Evolutionary conservation across 1,140 invertebrate species (phyloP).

Genomic region (Scaptomyza graminum): DNA sequence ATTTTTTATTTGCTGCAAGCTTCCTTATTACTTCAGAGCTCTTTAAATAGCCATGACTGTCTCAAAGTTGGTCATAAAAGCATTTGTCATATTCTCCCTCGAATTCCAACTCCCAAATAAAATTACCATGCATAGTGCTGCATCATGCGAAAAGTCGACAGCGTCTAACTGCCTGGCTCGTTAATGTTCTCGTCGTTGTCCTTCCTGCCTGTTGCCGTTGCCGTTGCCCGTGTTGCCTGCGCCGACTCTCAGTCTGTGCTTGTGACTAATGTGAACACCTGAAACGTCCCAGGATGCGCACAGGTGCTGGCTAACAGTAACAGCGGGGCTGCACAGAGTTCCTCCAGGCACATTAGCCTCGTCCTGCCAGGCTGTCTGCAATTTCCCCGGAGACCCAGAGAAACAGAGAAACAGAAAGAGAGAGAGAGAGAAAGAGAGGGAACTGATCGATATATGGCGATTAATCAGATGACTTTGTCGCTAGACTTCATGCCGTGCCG

Average conservation of each 20-base stretch:
- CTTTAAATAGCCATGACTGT: slow-evolving; percentile 77
- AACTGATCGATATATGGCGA: slow-evolving; percentile 75
- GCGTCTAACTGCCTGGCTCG: slow-evolving; percentile 78
- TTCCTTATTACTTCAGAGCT: slow-evolving; percentile 42
- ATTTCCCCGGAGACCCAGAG: slow-evolving; percentile 26
- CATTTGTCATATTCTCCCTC: slow-evolving; percentile 63
- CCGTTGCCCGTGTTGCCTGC: slow-evolving; percentile 35
- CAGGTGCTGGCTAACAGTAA: slow-evolving; percentile 55
- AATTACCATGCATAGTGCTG: slow-evolving; percentile 73
- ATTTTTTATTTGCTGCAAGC: slow-evolving; percentile 30
- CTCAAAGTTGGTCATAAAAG: slow-evolving; percentile 54
- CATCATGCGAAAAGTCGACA: slow-evolving; percentile 51
- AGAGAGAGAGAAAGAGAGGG: background rate
- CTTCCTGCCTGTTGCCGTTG: slow-evolving; percentile 50
- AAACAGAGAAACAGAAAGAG: too few relatives aligned
- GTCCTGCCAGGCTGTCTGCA: slow-evolving; percentile 65
- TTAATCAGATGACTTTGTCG: slow-evolving; percentile 73
- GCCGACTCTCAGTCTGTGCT: slow-evolving; percentile 36
- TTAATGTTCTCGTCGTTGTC: slow-evolving; percentile 69
- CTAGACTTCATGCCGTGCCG: slow-evolving; percentile 55
- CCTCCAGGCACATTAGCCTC: slow-evolving; percentile 57
- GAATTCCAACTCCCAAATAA: slow-evolving; percentile 13
- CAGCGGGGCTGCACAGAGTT: slow-evolving; percentile 24
- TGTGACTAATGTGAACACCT: slow-evolving; percentile 80
- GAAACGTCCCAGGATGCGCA: slow-evolving; percentile 75